A percentile compares a stretch with the other conserved stretches of the same genome.
These are phyloP conservation scores for Penaeus monodon DNA, from an alignment of 2,888 invertebrate species.

Conservation along the genomic window DNA sequence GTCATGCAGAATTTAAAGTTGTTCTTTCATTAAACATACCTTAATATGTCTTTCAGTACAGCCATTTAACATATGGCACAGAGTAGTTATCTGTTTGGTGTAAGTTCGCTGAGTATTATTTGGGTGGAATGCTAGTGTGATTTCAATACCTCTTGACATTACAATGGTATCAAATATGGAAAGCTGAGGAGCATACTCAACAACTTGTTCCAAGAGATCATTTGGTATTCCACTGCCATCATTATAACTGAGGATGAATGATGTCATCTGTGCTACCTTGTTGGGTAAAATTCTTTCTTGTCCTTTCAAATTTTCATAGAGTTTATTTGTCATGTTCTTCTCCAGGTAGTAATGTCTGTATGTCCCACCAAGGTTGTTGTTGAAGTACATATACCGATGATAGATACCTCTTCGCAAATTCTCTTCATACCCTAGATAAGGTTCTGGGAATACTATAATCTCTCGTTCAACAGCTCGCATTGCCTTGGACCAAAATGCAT, in stretches of 20 bases:
- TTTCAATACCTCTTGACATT: slow-evolving; percentile 54
- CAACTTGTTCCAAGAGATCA: slow-evolving; percentile 28
- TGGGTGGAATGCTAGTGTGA: slow-evolving; percentile 28
- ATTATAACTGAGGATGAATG: slow-evolving; percentile 42
- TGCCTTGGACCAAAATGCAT: slow-evolving; percentile 49
- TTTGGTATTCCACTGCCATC: slow-evolving; percentile 36
- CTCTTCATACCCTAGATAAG: slow-evolving; percentile 39
- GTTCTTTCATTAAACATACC: slow-evolving; percentile 17
- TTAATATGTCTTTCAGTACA: slow-evolving; percentile 47
- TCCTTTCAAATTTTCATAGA: slow-evolving; percentile 22
- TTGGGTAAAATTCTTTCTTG: slow-evolving; percentile 27
- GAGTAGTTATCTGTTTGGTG: slow-evolving; percentile 46
- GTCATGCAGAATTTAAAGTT: too few species aligned
- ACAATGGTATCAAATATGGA: slow-evolving; percentile 29
- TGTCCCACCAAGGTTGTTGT: slow-evolving; percentile 73
- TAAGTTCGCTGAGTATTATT: slow-evolving; percentile 13
- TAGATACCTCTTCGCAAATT: slow-evolving; percentile 68
- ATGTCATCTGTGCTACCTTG: slow-evolving; percentile 40
- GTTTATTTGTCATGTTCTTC: slow-evolving; percentile 68
- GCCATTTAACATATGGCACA: slow-evolving; percentile 34
- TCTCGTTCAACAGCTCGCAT: slow-evolving; percentile 38
- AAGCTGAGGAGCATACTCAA: slow-evolving; percentile 30
- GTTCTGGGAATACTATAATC: neutral
- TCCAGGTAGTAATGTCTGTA: slow-evolving; percentile 73
- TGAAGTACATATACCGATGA: slow-evolving; percentile 74